Conservation (phyloP, 1,140 invertebrate genomes). For the Hylaeus anthracinus region DNA sequence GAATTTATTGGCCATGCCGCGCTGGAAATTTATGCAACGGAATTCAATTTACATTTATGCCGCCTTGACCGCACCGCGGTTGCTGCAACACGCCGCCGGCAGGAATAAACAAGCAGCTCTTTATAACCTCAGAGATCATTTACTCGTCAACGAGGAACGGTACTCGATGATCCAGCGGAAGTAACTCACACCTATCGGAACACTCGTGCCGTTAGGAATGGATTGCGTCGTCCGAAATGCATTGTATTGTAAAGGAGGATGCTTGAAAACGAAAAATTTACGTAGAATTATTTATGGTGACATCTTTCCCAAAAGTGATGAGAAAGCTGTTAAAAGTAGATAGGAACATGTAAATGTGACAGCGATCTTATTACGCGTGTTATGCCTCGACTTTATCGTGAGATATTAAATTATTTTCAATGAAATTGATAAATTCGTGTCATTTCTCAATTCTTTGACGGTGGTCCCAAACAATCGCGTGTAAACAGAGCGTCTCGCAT, state of each 20-base stretch:
- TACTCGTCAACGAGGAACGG: constrained; percentile 22
- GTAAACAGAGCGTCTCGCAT: background rate
- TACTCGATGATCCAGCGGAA: background rate
- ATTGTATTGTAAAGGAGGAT: no score
- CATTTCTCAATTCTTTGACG: background rate
- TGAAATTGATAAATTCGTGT: background rate
- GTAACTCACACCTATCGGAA: constrained; percentile 12
- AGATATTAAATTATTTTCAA: no score
- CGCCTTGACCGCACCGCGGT: constrained; percentile 1
- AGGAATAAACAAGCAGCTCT: constrained; percentile 29
- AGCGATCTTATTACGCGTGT: no score
- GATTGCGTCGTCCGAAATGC: no score
- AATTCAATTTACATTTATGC: constrained; percentile 51
- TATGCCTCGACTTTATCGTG: no score
- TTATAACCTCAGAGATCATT: constrained; percentile 27
- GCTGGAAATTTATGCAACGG: constrained; percentile 41
- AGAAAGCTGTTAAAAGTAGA: no score
- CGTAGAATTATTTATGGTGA: no score
- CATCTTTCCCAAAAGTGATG: no score
- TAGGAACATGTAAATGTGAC: no score
- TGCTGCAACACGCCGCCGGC: constrained; percentile 11
- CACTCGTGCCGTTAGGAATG: no score
- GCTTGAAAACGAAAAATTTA: no score
- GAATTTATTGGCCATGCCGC: constrained; percentile 38
- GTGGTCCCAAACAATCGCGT: background rate